A percentile compares a stretch with the other conserved stretches of the same genome.
Conservation (phyloP, 2,888 invertebrate species). For the Caradrina clavipalpis region DNA sequence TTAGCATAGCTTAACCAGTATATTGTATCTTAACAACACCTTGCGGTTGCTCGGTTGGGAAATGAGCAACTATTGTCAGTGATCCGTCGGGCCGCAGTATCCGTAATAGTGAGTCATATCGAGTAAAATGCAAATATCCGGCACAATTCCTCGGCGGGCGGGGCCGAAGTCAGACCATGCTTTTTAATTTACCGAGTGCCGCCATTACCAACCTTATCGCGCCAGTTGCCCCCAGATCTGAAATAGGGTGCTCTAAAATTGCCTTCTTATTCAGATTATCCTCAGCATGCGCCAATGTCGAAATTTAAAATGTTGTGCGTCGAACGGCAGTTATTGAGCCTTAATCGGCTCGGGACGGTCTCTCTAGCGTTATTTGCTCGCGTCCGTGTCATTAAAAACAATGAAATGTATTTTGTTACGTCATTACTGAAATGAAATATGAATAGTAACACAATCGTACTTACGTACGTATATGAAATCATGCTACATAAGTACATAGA, state of each 20-base stretch:
- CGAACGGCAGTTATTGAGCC: conserved; percentile 76
- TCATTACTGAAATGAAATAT: conserved; percentile 60
- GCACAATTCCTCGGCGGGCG: conserved; percentile 72
- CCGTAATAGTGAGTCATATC: conserved; percentile 69
- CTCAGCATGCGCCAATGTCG: conserved; percentile 74
- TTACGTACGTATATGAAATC: neutral
- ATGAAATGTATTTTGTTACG: conserved; percentile 75
- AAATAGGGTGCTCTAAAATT: conserved; percentile 80
- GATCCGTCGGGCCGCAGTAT: conserved; percentile 56
- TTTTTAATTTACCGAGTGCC: conserved; percentile 86
- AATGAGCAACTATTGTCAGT: conserved; percentile 38
- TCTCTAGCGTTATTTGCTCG: conserved; percentile 71
- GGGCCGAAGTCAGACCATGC: conserved; percentile 74
- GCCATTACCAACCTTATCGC: conserved; percentile 81
- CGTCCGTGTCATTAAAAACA: conserved; percentile 76
- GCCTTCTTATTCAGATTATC: conserved; percentile 81
- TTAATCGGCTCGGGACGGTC: conserved; percentile 75
- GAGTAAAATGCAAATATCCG: conserved; percentile 79
- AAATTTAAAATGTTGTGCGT: conserved; percentile 77
- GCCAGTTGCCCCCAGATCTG: conserved; percentile 77
- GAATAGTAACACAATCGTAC: conserved; percentile 17
- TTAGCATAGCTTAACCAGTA: conserved; percentile 50
- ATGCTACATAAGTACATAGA: neutral
- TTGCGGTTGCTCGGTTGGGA: conserved; percentile 43
- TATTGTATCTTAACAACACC: conserved; percentile 48